These are phyloP conservation scores for Portunus trituberculatus DNA, from an alignment of 1,140 invertebrate species.

Conservation along the genomic window DNA sequence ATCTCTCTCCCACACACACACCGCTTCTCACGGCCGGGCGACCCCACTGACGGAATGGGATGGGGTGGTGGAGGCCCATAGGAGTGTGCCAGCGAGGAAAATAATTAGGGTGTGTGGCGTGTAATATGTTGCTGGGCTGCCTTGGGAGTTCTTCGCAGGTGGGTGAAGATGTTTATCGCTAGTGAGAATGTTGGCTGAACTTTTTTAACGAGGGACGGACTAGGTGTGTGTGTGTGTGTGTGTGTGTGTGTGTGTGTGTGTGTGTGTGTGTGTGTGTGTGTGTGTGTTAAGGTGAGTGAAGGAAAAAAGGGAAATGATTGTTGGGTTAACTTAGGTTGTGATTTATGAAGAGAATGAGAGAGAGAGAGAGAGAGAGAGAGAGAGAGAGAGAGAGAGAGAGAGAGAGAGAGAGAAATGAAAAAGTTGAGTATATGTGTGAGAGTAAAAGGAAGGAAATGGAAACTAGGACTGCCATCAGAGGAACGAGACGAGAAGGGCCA, in stretches of 20 bases:
- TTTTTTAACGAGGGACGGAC: too few relatives aligned
- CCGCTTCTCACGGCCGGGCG: neutral
- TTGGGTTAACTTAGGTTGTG: neutral
- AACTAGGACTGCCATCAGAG: neutral
- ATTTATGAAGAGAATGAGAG: neutral
- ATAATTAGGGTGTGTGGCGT: neutral
- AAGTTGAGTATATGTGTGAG: too few relatives aligned
- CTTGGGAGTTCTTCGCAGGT: neutral
- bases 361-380: constrained; percentile 23
- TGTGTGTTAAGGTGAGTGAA: neutral
- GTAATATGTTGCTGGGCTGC: neutral
- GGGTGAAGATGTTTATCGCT: too few relatives aligned
- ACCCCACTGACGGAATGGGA: neutral
- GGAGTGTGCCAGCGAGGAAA: constrained; percentile 6
- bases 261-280: too few relatives aligned
- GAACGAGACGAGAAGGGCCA: neutral
- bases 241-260: too few relatives aligned
- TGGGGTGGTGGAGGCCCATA: neutral
- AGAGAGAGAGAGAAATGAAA: too few relatives aligned
- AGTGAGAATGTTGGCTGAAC: too few relatives aligned
- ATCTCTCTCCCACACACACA: constrained; percentile 27
- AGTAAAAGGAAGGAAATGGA: neutral
- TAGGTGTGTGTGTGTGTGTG: too few relatives aligned
- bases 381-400: too few relatives aligned
- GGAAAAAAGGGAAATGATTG: neutral